Conservation (phyloP, 2,888 invertebrate species). For the Patella caerulea region DNA sequence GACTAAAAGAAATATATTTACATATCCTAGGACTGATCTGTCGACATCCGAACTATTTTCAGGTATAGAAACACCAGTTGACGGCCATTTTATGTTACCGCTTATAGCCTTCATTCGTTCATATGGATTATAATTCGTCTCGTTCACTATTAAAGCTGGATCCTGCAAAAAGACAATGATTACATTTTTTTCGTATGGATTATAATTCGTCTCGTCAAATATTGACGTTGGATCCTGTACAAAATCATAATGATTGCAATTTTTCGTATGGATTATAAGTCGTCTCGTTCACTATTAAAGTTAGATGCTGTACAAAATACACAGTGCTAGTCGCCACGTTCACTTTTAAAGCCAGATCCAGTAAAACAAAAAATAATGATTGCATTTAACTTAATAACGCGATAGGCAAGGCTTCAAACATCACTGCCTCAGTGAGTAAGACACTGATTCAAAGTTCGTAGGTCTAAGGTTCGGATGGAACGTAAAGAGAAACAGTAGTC, state of each 20-base stretch:
- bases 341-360: slow-evolving; percentile 52
- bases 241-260: background rate
- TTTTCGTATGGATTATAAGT: too few species aligned
- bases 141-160: slow-evolving; percentile 55
- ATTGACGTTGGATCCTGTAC: slow-evolving; percentile 57
- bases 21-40: slow-evolving; percentile 60
- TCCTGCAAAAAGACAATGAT: slow-evolving; percentile 46
- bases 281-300: background rate
- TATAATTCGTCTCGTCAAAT: slow-evolving; percentile 52
- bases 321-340: too few species aligned
- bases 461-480: too few species aligned
- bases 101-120: slow-evolving; percentile 48
- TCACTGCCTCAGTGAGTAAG: too few species aligned
- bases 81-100: slow-evolving; percentile 65
- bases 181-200: background rate
- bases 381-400: too few species aligned
- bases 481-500: too few species aligned
- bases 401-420: too few species aligned
- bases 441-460: too few species aligned
- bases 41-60: slow-evolving; percentile 45
- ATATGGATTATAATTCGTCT: slow-evolving; percentile 61
- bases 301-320: slow-evolving; percentile 50
- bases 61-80: slow-evolving; percentile 35
- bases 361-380: background rate
- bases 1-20: slow-evolving; percentile 37